phyloP scores from a whole-genome alignment of 2,797 vertebrate genomes.

The Emydoidea blandingii region DNA sequence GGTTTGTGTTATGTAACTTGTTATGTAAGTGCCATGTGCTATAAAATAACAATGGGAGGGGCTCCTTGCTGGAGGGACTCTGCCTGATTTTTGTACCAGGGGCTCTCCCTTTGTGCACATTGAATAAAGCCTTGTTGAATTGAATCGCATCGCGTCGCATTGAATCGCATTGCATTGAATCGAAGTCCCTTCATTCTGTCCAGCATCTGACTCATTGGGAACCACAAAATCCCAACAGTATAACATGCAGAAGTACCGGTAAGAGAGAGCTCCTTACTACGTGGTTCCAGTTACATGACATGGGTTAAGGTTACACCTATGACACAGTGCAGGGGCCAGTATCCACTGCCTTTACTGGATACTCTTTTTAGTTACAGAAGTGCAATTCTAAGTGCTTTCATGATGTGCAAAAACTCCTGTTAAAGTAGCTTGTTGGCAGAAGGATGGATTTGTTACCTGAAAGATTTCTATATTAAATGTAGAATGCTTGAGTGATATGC shows the following conservation, averaged over 20 bases:
- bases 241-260: neutral
- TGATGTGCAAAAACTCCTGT: neutral
- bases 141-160: too few species aligned
- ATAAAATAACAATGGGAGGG: too few species aligned
- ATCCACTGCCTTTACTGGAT: rapidly evolving
- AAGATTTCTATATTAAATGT: neutral
- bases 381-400: neutral
- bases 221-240: neutral
- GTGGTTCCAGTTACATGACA: neutral
- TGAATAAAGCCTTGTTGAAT: too few species aligned
- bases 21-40: too few species aligned
- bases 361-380: neutral
- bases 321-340: neutral
- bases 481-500: neutral
- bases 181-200: too few species aligned
- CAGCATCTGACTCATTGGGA: too few species aligned
- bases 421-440: neutral
- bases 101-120: too few species aligned
- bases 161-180: too few species aligned
- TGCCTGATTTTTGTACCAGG: too few species aligned
- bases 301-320: neutral
- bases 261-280: neutral
- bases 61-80: too few species aligned
- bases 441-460: neutral
- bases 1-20: too few species aligned